These are phyloP conservation scores for Poecilia latipinna DNA, from an alignment of 2,113 vertebrate species.

Conservation along the genomic window DNA sequence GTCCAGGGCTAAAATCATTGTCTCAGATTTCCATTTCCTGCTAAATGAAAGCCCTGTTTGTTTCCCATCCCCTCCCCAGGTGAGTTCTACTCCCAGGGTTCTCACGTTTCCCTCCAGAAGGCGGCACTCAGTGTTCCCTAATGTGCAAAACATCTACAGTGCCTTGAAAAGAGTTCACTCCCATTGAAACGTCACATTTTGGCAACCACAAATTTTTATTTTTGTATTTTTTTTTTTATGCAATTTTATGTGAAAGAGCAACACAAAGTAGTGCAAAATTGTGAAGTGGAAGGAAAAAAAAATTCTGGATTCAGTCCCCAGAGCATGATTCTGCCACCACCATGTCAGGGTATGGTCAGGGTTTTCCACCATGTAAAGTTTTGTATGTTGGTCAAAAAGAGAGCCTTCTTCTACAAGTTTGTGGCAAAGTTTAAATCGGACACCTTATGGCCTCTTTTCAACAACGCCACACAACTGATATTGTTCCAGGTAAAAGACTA, in stretches of 20 bases:
- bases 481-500: background rate
- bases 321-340: background rate
- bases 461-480: background rate
- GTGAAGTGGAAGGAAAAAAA: background rate
- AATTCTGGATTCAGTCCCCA: background rate
- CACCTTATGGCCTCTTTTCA: background rate
- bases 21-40: conserved; percentile 26
- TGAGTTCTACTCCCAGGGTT: conserved; percentile 23
- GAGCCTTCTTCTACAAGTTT: no score
- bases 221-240: no score
- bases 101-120: conserved; percentile 5
- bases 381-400: background rate
- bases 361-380: background rate
- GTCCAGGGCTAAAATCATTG: conserved; percentile 47
- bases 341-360: background rate
- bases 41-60: conserved; percentile 27
- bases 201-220: background rate
- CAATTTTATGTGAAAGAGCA: no score
- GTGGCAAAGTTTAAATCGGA: no score
- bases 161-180: background rate
- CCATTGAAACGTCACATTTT: background rate
- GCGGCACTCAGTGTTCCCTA: background rate
- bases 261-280: background rate
- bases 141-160: background rate
- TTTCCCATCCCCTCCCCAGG: conserved; percentile 19